These are phyloP conservation scores for Trissonchulus latispiculum DNA, from an alignment of 2,888 invertebrate genomes.

Conservation along the genomic window DNA sequence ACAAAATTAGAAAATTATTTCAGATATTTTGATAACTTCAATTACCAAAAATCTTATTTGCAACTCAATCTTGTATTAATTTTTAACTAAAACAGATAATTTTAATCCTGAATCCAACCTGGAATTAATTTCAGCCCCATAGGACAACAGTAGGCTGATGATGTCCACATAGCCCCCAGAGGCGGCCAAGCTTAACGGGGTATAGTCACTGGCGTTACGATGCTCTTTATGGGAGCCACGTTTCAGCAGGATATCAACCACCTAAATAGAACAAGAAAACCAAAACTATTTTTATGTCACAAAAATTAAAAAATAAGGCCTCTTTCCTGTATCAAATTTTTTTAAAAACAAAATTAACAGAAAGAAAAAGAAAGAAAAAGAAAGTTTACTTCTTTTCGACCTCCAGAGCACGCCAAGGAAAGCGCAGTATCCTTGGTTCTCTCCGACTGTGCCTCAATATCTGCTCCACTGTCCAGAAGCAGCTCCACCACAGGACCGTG, in stretches of 20 bases:
- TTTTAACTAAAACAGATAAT: too few relatives aligned
- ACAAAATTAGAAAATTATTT: too few relatives aligned
- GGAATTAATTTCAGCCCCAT: slow-evolving; percentile 97
- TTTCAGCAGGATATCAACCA: slow-evolving; percentile 76
- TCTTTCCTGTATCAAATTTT: too few relatives aligned
- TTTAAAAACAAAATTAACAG: too few relatives aligned
- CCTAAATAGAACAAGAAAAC: slow-evolving; percentile 46
- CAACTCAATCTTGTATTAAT: too few relatives aligned
- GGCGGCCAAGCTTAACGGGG: slow-evolving; percentile 93
- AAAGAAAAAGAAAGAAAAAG: too few relatives aligned
- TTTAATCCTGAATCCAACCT: too few relatives aligned
- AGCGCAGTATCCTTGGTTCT: slow-evolving; percentile 96
- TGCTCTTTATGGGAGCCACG: slow-evolving; percentile 85
- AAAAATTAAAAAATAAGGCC: too few relatives aligned
- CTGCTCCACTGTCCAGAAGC: slow-evolving; percentile 82
- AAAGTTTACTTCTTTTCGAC: slow-evolving; percentile 82
- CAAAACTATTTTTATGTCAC: too few relatives aligned
- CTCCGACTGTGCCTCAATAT: slow-evolving; percentile 96
- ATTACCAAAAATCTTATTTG: too few relatives aligned
- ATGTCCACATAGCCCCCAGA: slow-evolving; percentile 98
- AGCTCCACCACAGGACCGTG: slow-evolving; percentile 81
- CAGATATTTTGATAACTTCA: too few relatives aligned
- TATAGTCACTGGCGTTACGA: slow-evolving; percentile 96
- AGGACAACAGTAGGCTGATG: slow-evolving; percentile 77
- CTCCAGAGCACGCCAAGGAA: slow-evolving; percentile 92